These are phyloP conservation scores for Rhopalosiphum nymphaeae DNA, from an alignment of 2,888 invertebrate genomes.

Conservation along the genomic window DNA sequence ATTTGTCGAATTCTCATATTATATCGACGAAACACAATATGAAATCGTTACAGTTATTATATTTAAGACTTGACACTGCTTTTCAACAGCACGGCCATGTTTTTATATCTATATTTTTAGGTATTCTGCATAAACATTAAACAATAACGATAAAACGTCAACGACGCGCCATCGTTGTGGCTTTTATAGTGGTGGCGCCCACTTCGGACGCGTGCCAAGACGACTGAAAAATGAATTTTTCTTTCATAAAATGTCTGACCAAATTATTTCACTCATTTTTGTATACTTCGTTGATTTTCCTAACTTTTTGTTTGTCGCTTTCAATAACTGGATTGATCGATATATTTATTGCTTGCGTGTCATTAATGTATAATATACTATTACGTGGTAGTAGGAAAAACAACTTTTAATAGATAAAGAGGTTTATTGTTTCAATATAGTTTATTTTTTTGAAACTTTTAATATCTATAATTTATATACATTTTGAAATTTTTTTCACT, in stretches of 20 bases:
- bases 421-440: background rate
- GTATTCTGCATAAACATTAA: background rate
- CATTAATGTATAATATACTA: background rate
- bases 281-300: background rate
- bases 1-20: background rate
- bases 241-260: background rate
- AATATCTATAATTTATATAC: background rate
- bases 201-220: conserved; percentile 39
- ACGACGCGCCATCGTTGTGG: background rate
- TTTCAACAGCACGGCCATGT: background rate
- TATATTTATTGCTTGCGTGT: background rate
- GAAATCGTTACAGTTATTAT: conserved; percentile 24
- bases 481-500: background rate
- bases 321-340: background rate
- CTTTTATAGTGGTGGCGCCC: conserved; percentile 40
- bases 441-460: background rate
- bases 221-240: conserved; percentile 46
- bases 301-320: background rate
- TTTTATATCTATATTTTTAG: background rate
- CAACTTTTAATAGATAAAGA: background rate
- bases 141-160: conserved; percentile 30
- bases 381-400: background rate
- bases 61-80: background rate
- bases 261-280: conserved; percentile 32
- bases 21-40: background rate